Conservation (phyloP, 1,140 invertebrate species). For the Bombus sylvicola region DNA sequence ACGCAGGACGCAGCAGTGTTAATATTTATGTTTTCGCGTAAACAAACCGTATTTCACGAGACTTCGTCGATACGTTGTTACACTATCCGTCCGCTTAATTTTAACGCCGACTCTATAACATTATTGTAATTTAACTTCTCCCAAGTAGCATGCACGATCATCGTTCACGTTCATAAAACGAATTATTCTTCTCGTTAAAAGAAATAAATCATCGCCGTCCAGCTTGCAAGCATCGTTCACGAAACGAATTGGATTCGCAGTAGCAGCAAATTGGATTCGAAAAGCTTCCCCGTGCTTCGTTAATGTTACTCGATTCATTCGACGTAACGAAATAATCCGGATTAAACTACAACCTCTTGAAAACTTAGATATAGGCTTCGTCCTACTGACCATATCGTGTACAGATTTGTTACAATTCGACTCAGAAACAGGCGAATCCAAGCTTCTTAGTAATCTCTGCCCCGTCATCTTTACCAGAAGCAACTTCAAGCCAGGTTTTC, state of each 20-base stretch:
- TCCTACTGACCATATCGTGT: slow-evolving; percentile 2
- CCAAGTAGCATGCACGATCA: not conserved
- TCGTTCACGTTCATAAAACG: not conserved
- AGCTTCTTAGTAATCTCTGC: slow-evolving; percentile 11
- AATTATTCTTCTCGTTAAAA: slow-evolving; percentile 9
- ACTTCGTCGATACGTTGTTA: no score
- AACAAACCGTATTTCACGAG: no score
- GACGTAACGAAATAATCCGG: not conserved
- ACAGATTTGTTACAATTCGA: not conserved
- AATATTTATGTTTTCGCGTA: no score
- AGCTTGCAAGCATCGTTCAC: no score
- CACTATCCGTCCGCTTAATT: no score
- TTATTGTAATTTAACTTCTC: not conserved
- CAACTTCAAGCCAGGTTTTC: not conserved
- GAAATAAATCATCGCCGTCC: not conserved
- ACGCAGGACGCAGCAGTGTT: no score
- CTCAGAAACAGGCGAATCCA: no score
- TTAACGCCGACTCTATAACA: no score
- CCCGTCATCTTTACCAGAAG: not conserved
- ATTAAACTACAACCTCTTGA: not conserved
- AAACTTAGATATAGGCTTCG: not conserved
- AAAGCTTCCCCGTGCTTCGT: not conserved
- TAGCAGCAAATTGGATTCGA: not conserved
- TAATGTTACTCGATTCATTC: not conserved
- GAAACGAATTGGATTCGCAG: not conserved